Conservation (phyloP, 1,140 invertebrate genomes). For the Orchesella cincta region DNA sequence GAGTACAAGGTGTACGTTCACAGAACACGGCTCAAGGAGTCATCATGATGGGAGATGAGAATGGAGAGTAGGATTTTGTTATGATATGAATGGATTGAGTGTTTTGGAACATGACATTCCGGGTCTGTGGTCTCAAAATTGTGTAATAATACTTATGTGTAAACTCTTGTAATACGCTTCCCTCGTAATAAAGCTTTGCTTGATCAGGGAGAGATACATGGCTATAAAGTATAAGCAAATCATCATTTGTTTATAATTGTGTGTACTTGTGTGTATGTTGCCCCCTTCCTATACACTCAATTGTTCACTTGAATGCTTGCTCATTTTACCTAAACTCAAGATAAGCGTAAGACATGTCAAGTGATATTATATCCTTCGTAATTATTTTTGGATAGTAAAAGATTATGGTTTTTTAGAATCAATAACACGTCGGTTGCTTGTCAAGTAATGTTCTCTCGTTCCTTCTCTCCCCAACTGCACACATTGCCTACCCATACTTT, state of each 20-base stretch:
- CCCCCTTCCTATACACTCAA: not conserved
- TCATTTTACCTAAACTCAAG: conserved; percentile 14
- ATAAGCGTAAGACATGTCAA: conserved; percentile 22
- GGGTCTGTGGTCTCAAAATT: conserved; percentile 13
- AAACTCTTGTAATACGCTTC: not conserved
- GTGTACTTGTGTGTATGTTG: not conserved
- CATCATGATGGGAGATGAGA: not conserved
- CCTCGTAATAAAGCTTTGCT: not conserved
- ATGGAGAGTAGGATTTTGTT: not conserved
- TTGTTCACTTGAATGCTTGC: conserved; percentile 18
- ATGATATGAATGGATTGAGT: conserved; percentile 12
- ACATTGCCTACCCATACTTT: too few species aligned
- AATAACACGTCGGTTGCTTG: conserved; percentile 19
- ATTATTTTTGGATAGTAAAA: conserved; percentile 1
- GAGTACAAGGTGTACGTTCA: too few species aligned
- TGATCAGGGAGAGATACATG: conserved; percentile 6
- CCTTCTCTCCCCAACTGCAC: not conserved
- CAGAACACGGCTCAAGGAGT: too few species aligned
- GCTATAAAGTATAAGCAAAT: not conserved
- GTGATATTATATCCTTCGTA: conserved; percentile 21
- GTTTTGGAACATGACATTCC: conserved; percentile 5
- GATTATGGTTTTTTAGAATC: not conserved
- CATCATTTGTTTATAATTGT: not conserved
- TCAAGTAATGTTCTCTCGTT: conserved; percentile 13
- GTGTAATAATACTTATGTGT: conserved; percentile 3